Base-by-base conservation (phyloP, 2,113 vertebrate species). In the Pangasianodon hypophthalmus region DNA sequence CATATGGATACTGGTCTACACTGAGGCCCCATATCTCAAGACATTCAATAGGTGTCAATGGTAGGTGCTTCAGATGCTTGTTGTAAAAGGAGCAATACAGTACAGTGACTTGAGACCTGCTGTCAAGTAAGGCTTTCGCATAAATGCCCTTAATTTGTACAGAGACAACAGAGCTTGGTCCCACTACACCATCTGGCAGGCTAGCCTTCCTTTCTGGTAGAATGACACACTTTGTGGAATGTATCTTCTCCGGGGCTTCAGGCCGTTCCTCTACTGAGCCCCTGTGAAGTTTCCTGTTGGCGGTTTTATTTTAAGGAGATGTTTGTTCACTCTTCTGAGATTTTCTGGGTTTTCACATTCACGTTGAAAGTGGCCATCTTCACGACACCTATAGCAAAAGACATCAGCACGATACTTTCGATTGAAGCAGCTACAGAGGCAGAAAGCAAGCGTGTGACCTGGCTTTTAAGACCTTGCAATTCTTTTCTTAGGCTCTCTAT, bases 1-100 rank as follows among this genome's bases (percentile, higher is more conserved):
- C 81, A 64, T 89, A 92, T 44, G 90, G 90, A 60, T 90, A 91
- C 24, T 85, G 1, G 3, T 71, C 19, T 3, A 21, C 26, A 75
- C 89, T 90, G 1, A 92, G 44, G 11, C 92, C 92, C 92, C 92
- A 92, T 80, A 90, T 79, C 32, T 92, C 83, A 56, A 91, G 7
- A n/a, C n/a, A n/a, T n/a, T n/a, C n/a, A n/a, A n/a, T n/a, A n/a
- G n/a, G n/a, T n/a, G 46, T 82, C 41, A 92, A 56, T 52, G 87
- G 84, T 50, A 92, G 37, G 64, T 91, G 90, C 46, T 83, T 92
- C n/a, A 92, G 54, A 60, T 92, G 54, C 41, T 48, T 90, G 6
- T 90, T 46, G 24, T 91, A 92, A 91, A 14, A 58, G 14, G 86
- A 87, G 19, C 84, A 16, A 84, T 91, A 92, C 1, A 92, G 26